Evolutionary conservation across 2,888 invertebrate genomes (phyloP).

Genomic region (Eudasyphora cyanicolor): DNA sequence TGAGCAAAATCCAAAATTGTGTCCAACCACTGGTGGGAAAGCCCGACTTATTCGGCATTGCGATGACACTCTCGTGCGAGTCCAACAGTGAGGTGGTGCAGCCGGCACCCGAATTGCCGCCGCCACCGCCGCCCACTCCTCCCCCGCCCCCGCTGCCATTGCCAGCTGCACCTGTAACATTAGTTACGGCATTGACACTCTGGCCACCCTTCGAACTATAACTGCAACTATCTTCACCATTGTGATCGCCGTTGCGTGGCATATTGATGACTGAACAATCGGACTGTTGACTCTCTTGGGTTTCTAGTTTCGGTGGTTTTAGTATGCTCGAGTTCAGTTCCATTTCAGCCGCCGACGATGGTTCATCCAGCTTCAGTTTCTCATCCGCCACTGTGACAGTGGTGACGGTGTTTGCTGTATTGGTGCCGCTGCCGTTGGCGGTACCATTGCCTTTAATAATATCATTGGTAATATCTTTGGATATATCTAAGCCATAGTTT

Average conservation of each 20-base stretch:
- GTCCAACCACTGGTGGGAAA: slow-evolving; percentile 91
- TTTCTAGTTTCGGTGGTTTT: slow-evolving; percentile 79
- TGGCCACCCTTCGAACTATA: slow-evolving; percentile 75
- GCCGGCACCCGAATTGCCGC: slow-evolving; percentile 80
- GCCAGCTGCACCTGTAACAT: slow-evolving; percentile 79
- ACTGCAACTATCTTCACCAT: slow-evolving; percentile 73
- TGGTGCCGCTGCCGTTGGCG: slow-evolving; percentile 73
- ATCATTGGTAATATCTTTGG: slow-evolving; percentile 82
- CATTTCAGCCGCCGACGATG: slow-evolving; percentile 73
- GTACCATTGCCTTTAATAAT: slow-evolving; percentile 80
- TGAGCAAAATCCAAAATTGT: slow-evolving; percentile 93
- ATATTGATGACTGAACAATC: slow-evolving; percentile 76
- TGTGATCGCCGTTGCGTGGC: slow-evolving; percentile 54
- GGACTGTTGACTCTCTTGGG: slow-evolving; percentile 76
- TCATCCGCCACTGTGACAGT: slow-evolving; percentile 80
- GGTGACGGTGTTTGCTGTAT: slow-evolving; percentile 77
- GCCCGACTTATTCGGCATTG: slow-evolving; percentile 84
- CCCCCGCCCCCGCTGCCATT: slow-evolving; percentile 74
- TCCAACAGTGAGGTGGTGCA: slow-evolving; percentile 87
- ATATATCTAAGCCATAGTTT: slow-evolving; percentile 73
- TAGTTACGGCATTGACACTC: slow-evolving; percentile 79
- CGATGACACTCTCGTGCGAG: slow-evolving; percentile 87
- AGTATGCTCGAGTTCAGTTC: slow-evolving; percentile 78
- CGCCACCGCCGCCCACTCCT: slow-evolving; percentile 79
- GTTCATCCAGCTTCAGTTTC: slow-evolving; percentile 81